Conservation (phyloP, 2,888 invertebrate species). For the Andrena praecox region DNA sequence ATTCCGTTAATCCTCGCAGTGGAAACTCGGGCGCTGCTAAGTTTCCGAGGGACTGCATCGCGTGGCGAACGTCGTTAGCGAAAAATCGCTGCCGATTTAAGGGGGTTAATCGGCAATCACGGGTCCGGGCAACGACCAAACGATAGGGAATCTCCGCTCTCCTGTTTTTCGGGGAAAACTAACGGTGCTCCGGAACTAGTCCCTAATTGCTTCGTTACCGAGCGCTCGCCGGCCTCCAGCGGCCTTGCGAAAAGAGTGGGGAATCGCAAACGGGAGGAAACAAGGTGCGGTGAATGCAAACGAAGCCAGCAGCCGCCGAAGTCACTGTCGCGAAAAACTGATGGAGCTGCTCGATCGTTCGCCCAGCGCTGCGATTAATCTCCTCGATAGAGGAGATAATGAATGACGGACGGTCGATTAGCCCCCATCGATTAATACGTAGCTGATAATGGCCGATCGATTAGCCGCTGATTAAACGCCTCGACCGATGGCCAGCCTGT, state of each 20-base stretch:
- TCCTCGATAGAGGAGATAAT: conserved; percentile 18
- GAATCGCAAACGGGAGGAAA: conserved; percentile 21
- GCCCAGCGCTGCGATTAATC: conserved; percentile 8
- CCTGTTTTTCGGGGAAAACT: background rate
- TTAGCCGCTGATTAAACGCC: conserved; percentile 9
- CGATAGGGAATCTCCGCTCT: background rate
- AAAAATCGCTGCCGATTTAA: background rate
- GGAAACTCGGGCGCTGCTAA: background rate
- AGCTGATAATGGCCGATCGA: conserved; percentile 19
- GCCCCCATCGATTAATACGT: conserved; percentile 25
- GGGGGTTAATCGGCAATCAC: conserved; percentile 11
- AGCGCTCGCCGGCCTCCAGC: background rate
- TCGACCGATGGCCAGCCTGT: background rate
- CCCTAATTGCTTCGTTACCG: conserved; percentile 41
- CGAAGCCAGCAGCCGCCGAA: conserved; percentile 11
- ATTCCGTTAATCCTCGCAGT: background rate
- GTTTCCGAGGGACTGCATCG: background rate
- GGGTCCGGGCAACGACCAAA: background rate
- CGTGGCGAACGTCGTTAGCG: background rate
- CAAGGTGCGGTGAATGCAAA: conserved; percentile 58
- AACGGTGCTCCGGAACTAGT: background rate
- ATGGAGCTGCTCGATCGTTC: background rate
- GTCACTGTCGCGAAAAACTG: background rate
- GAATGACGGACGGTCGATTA: conserved; percentile 29
- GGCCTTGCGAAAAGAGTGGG: background rate